Evolutionary conservation across 2,113 vertebrate species (phyloP).

Genomic region (Hyperopisus bebe): DNA sequence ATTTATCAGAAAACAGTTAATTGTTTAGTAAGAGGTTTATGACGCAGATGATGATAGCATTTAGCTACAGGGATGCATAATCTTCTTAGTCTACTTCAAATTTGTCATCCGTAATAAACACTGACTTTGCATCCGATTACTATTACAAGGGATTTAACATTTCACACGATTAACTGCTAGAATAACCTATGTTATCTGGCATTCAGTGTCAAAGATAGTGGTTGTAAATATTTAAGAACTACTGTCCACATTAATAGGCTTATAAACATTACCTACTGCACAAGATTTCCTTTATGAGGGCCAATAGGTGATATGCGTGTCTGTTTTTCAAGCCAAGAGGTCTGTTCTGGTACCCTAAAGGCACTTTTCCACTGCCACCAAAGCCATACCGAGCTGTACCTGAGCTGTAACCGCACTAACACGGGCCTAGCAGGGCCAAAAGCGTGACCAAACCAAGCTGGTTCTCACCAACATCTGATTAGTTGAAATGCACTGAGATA

Average conservation of each 20-base stretch:
- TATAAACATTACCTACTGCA: not conserved
- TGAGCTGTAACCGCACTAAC: not conserved
- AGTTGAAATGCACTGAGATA: not conserved
- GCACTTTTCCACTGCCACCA: not conserved
- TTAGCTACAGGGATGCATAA: not conserved
- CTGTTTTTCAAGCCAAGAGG: not conserved
- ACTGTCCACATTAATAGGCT: not conserved
- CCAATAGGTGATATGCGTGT: not conserved
- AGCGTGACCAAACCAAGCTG: not conserved
- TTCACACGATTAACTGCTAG: not conserved
- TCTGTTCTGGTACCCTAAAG: not conserved
- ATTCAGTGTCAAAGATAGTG: not conserved
- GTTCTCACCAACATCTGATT: not conserved
- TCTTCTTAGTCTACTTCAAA: not conserved
- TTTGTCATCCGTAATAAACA: not conserved
- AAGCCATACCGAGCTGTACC: not conserved
- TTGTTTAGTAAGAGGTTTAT: not conserved
- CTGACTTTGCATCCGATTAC: not conserved
- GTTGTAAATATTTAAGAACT: not conserved
- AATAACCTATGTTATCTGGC: not conserved
- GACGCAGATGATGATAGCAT: not conserved
- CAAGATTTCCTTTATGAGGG: not conserved
- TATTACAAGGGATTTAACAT: not conserved
- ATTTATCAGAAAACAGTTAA: not conserved
- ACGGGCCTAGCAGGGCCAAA: not conserved